phyloP scores from a whole-genome alignment of 2,888 invertebrate genomes.

The Ennomos quercinarius region DNA sequence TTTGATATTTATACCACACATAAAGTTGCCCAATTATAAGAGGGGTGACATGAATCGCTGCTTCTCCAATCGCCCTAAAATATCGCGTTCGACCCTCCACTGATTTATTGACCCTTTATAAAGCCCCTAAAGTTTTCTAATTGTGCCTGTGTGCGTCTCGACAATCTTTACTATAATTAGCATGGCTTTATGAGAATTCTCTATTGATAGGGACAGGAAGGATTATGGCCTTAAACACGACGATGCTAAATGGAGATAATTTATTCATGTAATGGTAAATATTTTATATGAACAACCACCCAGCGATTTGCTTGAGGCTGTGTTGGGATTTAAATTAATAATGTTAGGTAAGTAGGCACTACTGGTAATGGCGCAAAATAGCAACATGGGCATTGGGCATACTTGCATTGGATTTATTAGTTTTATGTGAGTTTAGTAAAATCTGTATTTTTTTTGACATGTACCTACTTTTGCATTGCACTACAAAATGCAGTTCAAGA shows the following conservation, averaged over 20 bases:
- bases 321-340: conserved; percentile 1
- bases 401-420: too few species aligned
- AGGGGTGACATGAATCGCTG: conserved; percentile 16
- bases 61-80: conserved; percentile 54
- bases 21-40: neutral
- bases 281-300: conserved; percentile 34
- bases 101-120: conserved; percentile 80
- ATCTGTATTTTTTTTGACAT: too few species aligned
- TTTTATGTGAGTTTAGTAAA: too few species aligned
- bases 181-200: conserved; percentile 67
- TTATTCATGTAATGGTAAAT: conserved; percentile 35
- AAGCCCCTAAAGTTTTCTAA: conserved; percentile 80
- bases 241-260: conserved; percentile 34
- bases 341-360: neutral
- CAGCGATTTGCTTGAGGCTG: conserved; percentile 24
- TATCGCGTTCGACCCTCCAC: conserved; percentile 69
- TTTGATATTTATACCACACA: too few species aligned
- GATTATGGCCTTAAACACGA: conserved; percentile 34
- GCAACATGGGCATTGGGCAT: neutral
- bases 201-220: conserved; percentile 47
- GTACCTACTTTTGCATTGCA: too few species aligned
- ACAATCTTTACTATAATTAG: conserved; percentile 75
- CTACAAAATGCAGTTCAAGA: too few species aligned
- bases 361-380: neutral
- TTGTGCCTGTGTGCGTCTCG: conserved; percentile 68